A percentile compares a stretch with the other conserved stretches of the same genome.
Evolutionary conservation across 2,888 invertebrate genomes (phyloP).

Genomic region (Ochropleura plecta): DNA sequence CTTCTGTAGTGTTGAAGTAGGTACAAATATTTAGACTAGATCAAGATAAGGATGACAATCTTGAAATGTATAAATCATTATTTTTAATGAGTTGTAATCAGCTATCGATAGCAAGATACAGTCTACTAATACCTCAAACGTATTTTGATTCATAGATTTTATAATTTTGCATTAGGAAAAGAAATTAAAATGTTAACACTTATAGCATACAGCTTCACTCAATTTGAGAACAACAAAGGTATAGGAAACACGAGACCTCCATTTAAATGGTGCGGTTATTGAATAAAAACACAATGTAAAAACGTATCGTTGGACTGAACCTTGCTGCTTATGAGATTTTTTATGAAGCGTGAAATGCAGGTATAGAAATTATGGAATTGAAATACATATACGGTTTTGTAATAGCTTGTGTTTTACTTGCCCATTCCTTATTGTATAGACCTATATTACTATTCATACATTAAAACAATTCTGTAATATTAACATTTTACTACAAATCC

Average conservation of each 20-base stretch:
- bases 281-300: constrained; percentile 82
- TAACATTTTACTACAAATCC: not conserved
- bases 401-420: constrained; percentile 58
- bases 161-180: constrained; percentile 30
- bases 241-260: constrained; percentile 78
- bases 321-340: constrained; percentile 79
- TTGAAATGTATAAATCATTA: constrained; percentile 14
- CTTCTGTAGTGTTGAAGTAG: not conserved
- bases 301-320: constrained; percentile 75
- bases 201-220: constrained; percentile 70
- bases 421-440: constrained; percentile 40
- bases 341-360: constrained; percentile 84
- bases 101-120: constrained; percentile 7
- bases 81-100: constrained; percentile 17
- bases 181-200: constrained; percentile 52
- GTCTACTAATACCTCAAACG: constrained; percentile 5
- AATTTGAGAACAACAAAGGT: constrained; percentile 84
- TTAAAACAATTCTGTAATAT: constrained; percentile 17
- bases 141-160: not conserved
- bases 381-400: constrained; percentile 63
- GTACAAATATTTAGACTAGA: not conserved
- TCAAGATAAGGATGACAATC: constrained; percentile 4
- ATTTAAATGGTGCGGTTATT: constrained; percentile 80
- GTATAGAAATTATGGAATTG: constrained; percentile 75
- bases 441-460: constrained; percentile 32